Base-by-base conservation (phyloP, 1,140 invertebrate genomes). In the Ceratina japonica region DNA sequence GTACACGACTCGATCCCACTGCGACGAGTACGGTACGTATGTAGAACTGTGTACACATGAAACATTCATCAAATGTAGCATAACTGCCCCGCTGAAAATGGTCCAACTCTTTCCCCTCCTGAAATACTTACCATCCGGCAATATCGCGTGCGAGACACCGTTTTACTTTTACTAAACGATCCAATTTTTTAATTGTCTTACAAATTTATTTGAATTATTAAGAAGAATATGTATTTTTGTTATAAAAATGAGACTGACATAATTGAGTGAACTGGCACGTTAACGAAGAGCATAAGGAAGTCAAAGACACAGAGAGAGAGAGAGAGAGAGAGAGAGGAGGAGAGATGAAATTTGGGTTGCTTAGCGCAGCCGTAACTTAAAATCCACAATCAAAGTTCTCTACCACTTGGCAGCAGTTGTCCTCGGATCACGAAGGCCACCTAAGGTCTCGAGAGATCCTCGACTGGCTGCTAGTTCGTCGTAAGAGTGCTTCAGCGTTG, bases 371-470 rank as follows among this genome's bases (percentile, higher is more conserved):
- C 64, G 59, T 84, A 80, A 63, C 74, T 70, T 74, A 84, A 85
- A 85, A 84, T 85, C 82, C 74, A 70, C 63, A 62, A 64, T 51
- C 63, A 78, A 85, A 84, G 83, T 85, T 85, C 73, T 63, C 74
- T 59, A 31, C 70, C 78, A 80, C 78, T 80, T 80, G 78, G 44
- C 61, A 78, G 61, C 73, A 71, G 73, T 83, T 75, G 77, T 83
- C 72, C 72, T 76, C 78, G 82, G 75, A 85, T 84, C 82, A 56
- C 74, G 70, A 80, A 75, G 84, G 84, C 74, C 82, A 84, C 77
- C 82, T 77, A 80, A 76, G 80, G 79, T 74, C 83, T 85, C 82
- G 82, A 85, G 82, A 81, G 83, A 84, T 64, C 83, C 82, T 85
- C 61, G 31, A 78, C 73, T 74, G 83, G 71, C 70, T 84, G 83